phyloP scores from a whole-genome alignment of 1,140 invertebrate species.

The Brachionus asplanchnoidis region DNA sequence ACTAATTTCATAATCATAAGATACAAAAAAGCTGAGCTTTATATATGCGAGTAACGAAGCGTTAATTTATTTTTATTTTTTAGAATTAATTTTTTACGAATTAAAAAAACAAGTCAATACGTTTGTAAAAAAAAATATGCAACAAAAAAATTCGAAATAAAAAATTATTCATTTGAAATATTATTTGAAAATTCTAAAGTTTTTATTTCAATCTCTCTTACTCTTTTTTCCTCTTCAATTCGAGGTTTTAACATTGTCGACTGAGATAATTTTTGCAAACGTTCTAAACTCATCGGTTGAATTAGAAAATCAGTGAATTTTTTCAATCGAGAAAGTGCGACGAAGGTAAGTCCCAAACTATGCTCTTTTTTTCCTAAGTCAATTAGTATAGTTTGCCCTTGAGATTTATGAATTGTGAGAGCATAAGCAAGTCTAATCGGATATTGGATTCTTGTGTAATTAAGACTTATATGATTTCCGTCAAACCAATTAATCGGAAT shows the following conservation, averaged over 20 bases:
- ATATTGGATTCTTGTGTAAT: slow-evolving; percentile 57
- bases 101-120: neutral
- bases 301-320: neutral
- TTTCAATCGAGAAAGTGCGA: neutral
- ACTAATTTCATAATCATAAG: too few species aligned
- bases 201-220: neutral
- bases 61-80: too few species aligned
- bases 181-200: neutral
- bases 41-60: too few species aligned
- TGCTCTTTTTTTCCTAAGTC: neutral
- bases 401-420: slow-evolving; percentile 62
- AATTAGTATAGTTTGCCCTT: slow-evolving; percentile 57
- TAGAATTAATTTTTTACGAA: neutral
- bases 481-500: neutral
- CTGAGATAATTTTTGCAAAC: neutral
- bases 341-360: neutral
- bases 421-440: slow-evolving; percentile 58
- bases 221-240: neutral
- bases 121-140: neutral
- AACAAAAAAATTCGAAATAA: neutral
- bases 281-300: neutral
- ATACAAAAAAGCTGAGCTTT: too few species aligned
- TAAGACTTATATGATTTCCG: neutral
- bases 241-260: neutral
- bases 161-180: neutral